Evolutionary conservation across 2,113 vertebrate species (phyloP).

Genomic region (Ammospiza caudacuta): DNA sequence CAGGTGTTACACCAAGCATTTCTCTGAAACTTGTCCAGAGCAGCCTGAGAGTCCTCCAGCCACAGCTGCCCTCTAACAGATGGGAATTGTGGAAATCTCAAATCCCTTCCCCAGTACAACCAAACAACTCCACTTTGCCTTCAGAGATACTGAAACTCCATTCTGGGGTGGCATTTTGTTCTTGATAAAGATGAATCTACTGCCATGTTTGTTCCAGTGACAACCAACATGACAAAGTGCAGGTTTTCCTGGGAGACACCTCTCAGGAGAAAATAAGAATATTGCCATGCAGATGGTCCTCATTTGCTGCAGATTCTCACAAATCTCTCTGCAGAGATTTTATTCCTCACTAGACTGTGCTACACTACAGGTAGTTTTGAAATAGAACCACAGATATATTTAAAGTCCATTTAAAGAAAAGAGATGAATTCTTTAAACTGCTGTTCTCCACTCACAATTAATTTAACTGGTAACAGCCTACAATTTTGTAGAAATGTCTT

Average conservation of each 20-base stretch:
- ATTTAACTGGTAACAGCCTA: slow-evolving; percentile 37
- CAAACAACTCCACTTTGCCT: neutral
- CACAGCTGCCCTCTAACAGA: neutral
- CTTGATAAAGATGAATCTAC: neutral
- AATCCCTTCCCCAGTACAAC: neutral
- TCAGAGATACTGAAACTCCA: neutral
- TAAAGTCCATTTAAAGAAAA: slow-evolving; percentile 41
- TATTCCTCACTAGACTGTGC: neutral
- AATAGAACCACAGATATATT: slow-evolving; percentile 19
- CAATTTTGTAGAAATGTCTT: slow-evolving; percentile 38
- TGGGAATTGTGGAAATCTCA: neutral
- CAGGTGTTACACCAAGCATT: neutral
- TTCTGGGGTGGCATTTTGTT: neutral
- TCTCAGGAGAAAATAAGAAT: neutral
- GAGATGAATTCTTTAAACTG: neutral
- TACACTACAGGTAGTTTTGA: slow-evolving; percentile 18
- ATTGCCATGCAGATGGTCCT: slow-evolving; percentile 12
- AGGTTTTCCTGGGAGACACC: slow-evolving; percentile 9
- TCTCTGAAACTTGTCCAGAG: neutral
- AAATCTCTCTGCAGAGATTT: slow-evolving; percentile 44
- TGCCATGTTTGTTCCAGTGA: neutral
- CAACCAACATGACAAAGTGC: neutral
- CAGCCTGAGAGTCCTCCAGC: neutral
- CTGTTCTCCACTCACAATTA: slow-evolving; percentile 35
- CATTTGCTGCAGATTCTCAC: slow-evolving; percentile 23